Evolutionary conservation across 2,888 invertebrate species (phyloP).

Genomic region (Hemithea aestivaria): DNA sequence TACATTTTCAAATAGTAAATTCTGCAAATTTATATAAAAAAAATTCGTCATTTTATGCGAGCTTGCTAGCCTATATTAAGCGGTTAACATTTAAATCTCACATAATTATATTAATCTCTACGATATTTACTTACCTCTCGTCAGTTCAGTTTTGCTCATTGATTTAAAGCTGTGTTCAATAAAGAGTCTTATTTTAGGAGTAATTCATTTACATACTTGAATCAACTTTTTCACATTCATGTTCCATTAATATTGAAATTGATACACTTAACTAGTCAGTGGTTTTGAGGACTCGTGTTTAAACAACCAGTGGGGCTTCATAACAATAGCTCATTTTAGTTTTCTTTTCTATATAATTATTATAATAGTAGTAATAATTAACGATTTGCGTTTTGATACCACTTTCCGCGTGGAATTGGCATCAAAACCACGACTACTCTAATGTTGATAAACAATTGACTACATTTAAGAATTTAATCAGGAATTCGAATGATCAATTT

Average conservation of each 20-base stretch:
- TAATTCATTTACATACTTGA: not conserved
- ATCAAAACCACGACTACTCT: slow-evolving; percentile 38
- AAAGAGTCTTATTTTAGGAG: too few relatives aligned
- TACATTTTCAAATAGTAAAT: too few relatives aligned
- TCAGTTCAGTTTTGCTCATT: too few relatives aligned
- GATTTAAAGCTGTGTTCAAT: too few relatives aligned
- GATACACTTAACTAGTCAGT: slow-evolving; percentile 63
- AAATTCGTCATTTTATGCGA: too few relatives aligned
- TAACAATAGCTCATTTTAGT: slow-evolving; percentile 53
- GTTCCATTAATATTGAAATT: slow-evolving; percentile 18
- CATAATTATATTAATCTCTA: too few relatives aligned
- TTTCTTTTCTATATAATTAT: slow-evolving; percentile 38
- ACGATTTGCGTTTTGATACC: slow-evolving; percentile 45
- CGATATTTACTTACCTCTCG: too few relatives aligned
- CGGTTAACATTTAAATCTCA: too few relatives aligned
- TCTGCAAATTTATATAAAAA: too few relatives aligned
- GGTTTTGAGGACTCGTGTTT: slow-evolving; percentile 54
- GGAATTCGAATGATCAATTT: slow-evolving; percentile 34
- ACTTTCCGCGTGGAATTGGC: slow-evolving; percentile 37
- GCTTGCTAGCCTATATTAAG: too few relatives aligned
- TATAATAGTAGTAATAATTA: slow-evolving; percentile 38
- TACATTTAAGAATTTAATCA: slow-evolving; percentile 21
- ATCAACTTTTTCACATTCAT: slow-evolving; percentile 16
- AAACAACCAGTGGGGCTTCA: slow-evolving; percentile 51
- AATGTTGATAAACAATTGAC: slow-evolving; percentile 48